A percentile compares a stretch with the other conserved stretches of the same genome.
These are phyloP conservation scores for Sorex maritimensis DNA, from an alignment of 2,797 vertebrate species.

Conservation along the genomic window DNA sequence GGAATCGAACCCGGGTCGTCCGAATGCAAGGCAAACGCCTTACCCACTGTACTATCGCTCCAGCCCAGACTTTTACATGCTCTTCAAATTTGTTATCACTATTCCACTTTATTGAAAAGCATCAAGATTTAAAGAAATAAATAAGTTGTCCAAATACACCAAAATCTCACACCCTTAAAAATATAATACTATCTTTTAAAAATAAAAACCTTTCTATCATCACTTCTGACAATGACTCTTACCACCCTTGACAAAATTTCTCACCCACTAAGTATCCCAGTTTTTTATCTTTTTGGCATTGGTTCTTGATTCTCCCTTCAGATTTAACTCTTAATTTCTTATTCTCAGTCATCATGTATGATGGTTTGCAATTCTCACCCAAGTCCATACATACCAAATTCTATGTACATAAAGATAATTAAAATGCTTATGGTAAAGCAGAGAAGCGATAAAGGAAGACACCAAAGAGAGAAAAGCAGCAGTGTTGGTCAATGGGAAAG, in stretches of 20 bases:
- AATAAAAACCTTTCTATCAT: background rate
- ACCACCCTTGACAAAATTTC: slow-evolving; percentile 7
- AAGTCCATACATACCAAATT: background rate
- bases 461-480: too few species aligned
- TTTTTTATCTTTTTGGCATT: slow-evolving; percentile 21
- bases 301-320: slow-evolving; percentile 4
- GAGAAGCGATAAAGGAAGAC: too few species aligned
- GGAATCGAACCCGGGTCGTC: too few species aligned
- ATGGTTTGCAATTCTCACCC: background rate
- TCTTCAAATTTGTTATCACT: background rate
- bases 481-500: too few species aligned
- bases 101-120: background rate
- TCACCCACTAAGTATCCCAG: background rate
- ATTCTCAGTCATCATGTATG: slow-evolving; percentile 18
- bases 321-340: slow-evolving; percentile 7
- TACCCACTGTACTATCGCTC: too few species aligned
- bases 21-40: too few species aligned
- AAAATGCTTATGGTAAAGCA: background rate
- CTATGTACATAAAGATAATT: slow-evolving; percentile 12
- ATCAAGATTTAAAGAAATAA: slow-evolving; percentile 8
- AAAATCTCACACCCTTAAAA: background rate
- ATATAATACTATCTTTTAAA: background rate
- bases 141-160: background rate
- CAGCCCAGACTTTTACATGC: background rate
- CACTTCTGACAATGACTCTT: background rate